A percentile compares a stretch with the other conserved stretches of the same genome.
phyloP scores from a whole-genome alignment of 2,797 vertebrate genomes.

The Psittacula derbiana region DNA sequence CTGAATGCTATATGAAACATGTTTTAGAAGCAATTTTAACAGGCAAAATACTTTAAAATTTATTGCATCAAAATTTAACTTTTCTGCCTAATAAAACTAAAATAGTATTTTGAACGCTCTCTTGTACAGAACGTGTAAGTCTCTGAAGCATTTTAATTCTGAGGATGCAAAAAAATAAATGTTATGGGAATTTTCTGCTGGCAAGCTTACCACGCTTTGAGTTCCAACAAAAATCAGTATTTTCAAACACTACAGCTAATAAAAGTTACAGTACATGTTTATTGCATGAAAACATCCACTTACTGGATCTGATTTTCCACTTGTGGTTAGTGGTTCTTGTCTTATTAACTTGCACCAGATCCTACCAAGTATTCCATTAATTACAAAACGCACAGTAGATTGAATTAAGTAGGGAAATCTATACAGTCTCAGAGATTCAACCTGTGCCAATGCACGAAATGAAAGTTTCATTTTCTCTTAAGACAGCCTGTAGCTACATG shows the following conservation, averaged over 20 bases:
- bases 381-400: slow-evolving; percentile 31
- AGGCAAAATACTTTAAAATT: slow-evolving; percentile 40
- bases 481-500: background rate
- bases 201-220: background rate
- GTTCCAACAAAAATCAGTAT: slow-evolving; percentile 30
- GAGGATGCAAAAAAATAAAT: slow-evolving; percentile 35
- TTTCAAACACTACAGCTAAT: slow-evolving; percentile 31
- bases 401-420: slow-evolving; percentile 27
- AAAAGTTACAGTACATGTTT: slow-evolving; percentile 70
- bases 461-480: background rate
- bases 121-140: slow-evolving; percentile 23
- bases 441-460: slow-evolving; percentile 2
- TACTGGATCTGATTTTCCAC: slow-evolving; percentile 29
- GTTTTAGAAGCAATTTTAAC: slow-evolving; percentile 13
- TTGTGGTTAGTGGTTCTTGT: slow-evolving; percentile 8
- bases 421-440: background rate
- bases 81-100: slow-evolving; percentile 45
- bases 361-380: slow-evolving; percentile 26
- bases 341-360: slow-evolving; percentile 21
- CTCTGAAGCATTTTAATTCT: slow-evolving; percentile 15
- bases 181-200: slow-evolving; percentile 48
- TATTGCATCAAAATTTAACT: slow-evolving; percentile 70
- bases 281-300: slow-evolving; percentile 74
- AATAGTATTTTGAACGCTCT: slow-evolving; percentile 32
- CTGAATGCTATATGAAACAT: background rate